A percentile compares a stretch with the other conserved stretches of the same genome.
Evolutionary conservation across 2,888 invertebrate genomes (phyloP).

Genomic region (Caenorhabditis virilis): DNA sequence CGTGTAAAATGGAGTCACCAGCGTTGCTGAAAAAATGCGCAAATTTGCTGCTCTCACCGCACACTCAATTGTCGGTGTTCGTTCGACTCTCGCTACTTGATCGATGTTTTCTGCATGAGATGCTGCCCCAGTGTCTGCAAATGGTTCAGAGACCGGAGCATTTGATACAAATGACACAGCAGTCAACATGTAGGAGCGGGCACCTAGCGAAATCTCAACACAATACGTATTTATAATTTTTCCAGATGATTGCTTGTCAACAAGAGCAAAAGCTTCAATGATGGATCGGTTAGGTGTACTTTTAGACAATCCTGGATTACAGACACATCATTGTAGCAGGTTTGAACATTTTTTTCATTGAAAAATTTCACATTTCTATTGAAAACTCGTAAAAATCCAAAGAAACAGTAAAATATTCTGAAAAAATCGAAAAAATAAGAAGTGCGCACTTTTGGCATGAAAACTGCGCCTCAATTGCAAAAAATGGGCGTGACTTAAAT

Average conservation of each 20-base stretch:
- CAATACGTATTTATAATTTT: neutral
- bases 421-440: too few relatives aligned
- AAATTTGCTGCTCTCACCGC: constrained; percentile 60
- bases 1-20: constrained; percentile 68
- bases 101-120: constrained; percentile 68
- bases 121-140: constrained; percentile 65
- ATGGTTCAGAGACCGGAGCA: constrained; percentile 66
- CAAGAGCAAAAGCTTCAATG: constrained; percentile 65
- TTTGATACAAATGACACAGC: constrained; percentile 68
- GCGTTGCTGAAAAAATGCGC: constrained; percentile 67
- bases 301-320: constrained; percentile 61
- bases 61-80: constrained; percentile 65
- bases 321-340: constrained; percentile 61
- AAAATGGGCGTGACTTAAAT: too few relatives aligned
- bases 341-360: constrained; percentile 3
- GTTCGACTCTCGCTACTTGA: constrained; percentile 67
- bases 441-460: too few relatives aligned
- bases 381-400: too few relatives aligned
- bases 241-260: constrained; percentile 67
- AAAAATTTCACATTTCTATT: neutral
- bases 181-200: constrained; percentile 63
- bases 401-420: too few relatives aligned
- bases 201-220: neutral
- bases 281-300: constrained; percentile 64
- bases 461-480: too few relatives aligned